These are phyloP conservation scores for Paramormyrops hopkinsi DNA, from an alignment of 2,797 vertebrate genomes.

Conservation along the genomic window DNA sequence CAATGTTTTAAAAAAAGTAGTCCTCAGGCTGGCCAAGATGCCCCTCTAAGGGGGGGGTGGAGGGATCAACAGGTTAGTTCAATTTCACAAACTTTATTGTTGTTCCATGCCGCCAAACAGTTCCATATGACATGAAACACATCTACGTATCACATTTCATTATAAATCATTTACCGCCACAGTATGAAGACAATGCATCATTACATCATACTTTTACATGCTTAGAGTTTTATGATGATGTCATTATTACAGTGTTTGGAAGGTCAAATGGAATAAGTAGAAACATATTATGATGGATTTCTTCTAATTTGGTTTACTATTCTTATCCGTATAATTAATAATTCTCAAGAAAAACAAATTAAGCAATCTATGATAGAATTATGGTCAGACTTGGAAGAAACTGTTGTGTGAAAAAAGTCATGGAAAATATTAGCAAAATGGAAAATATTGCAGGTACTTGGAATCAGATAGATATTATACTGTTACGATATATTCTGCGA, in stretches of 20 bases:
- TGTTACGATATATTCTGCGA: constrained; percentile 66
- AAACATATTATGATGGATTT: constrained; percentile 44
- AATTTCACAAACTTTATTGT: constrained; percentile 4
- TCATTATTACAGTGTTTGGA: constrained; percentile 8
- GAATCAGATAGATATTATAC: constrained; percentile 65
- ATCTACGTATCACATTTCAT: neutral
- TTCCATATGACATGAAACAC: constrained; percentile 13
- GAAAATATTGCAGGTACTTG: constrained; percentile 77
- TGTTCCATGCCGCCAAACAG: neutral
- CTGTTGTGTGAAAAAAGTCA: constrained; percentile 66
- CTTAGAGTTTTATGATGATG: neutral
- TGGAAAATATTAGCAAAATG: constrained; percentile 76
- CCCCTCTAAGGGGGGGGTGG: neutral
- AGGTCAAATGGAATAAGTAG: constrained; percentile 41
- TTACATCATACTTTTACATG: constrained; percentile 7
- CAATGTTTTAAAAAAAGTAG: neutral
- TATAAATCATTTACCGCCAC: neutral
- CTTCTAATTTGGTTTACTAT: constrained; percentile 39
- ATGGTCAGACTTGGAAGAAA: constrained; percentile 46
- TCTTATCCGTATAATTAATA: constrained; percentile 34
- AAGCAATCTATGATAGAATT: constrained; percentile 55
- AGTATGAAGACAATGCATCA: neutral
- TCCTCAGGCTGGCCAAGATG: neutral
- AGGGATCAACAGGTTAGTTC: neutral
- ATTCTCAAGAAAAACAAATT: constrained; percentile 39